phyloP scores from a whole-genome alignment of 2,888 invertebrate species.

The Cephus pulcher region DNA sequence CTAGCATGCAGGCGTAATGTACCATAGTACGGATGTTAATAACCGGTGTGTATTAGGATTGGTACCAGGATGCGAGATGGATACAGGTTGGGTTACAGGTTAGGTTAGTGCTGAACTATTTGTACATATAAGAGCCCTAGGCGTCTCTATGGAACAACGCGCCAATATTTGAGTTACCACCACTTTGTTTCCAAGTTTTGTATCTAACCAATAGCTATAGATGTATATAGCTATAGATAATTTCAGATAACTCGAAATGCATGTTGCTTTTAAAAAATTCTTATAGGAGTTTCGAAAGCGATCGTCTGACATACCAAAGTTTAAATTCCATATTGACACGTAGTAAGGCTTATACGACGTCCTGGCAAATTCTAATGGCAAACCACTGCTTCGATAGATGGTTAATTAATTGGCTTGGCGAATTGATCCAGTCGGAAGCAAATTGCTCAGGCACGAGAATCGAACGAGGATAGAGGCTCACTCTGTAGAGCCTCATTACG shows the following conservation, averaged over 20 bases:
- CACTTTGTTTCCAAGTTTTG: not conserved
- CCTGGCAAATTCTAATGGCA: not conserved
- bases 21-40: conserved; percentile 17
- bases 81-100: not conserved
- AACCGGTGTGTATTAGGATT: conserved; percentile 8
- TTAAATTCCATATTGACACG: not conserved
- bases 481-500: conserved; percentile 1
- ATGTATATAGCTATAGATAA: not conserved
- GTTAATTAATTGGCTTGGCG: not conserved
- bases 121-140: not conserved
- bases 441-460: not conserved
- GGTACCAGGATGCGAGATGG: not conserved
- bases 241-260: not conserved
- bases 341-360: not conserved
- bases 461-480: not conserved
- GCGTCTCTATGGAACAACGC: not conserved
- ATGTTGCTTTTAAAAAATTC: not conserved
- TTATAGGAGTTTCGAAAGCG: not conserved
- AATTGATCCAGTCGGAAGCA: not conserved
- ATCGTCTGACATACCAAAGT: not conserved
- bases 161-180: not conserved
- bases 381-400: not conserved
- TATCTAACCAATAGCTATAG: not conserved
- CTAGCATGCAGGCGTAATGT: conserved; percentile 5
- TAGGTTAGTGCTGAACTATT: not conserved